Conservation (phyloP, 2,113 vertebrate species). For the Rhinolophus ferrumequinum region DNA sequence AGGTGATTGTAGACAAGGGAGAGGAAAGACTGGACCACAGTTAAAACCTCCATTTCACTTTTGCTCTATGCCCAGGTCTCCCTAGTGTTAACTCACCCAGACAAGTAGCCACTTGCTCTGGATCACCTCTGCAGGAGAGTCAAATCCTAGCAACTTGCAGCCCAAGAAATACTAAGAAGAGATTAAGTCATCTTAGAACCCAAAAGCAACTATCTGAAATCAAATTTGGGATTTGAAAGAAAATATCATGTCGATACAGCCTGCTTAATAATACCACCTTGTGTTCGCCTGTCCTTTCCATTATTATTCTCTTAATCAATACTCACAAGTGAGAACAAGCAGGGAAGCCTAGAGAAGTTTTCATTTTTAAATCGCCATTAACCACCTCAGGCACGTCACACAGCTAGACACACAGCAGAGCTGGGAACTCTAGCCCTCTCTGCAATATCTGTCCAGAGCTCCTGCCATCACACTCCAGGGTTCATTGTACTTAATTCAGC, state of each 20-base stretch:
- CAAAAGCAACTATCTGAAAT: not conserved
- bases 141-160: not conserved
- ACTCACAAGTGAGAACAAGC: not conserved
- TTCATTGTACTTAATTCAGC: not conserved
- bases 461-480: not conserved
- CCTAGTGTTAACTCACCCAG: not conserved
- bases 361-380: not conserved
- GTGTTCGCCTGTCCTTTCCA: not conserved
- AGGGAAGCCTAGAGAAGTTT: not conserved
- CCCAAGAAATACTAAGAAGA: not conserved
- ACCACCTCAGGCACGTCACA: not conserved
- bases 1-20: not conserved
- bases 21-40: not conserved
- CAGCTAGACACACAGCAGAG: not conserved
- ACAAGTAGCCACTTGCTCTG: not conserved
- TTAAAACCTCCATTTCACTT: not conserved
- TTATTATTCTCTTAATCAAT: not conserved
- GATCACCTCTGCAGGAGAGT: not conserved
- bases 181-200: conserved; percentile 1
- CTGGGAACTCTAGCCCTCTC: not conserved
- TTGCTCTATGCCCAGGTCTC: not conserved
- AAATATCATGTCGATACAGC: not conserved
- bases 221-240: not conserved
- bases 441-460: not conserved
- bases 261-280: not conserved